Evolutionary conservation across 2,888 invertebrate genomes (phyloP).

Genomic region (Seira ritae): DNA sequence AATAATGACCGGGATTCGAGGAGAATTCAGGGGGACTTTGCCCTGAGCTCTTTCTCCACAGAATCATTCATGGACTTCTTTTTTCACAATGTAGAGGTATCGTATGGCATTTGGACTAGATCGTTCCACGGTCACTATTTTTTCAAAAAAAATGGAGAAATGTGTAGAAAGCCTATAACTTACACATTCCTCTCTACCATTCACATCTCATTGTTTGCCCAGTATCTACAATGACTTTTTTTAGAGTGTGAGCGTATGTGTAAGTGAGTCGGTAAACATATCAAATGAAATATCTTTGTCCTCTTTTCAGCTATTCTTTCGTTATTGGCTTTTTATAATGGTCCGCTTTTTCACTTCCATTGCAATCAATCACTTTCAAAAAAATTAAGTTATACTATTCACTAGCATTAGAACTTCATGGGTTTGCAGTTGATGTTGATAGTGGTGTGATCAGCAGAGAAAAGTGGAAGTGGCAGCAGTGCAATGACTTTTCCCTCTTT

Average conservation of each 20-base stretch:
- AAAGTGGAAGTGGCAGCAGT: too few relatives aligned
- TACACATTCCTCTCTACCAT: too few relatives aligned
- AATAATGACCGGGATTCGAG: conserved; percentile 55
- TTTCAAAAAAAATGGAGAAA: too few relatives aligned
- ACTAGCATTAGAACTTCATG: conserved; percentile 63
- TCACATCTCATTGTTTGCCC: too few relatives aligned
- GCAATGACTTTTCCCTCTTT: conserved; percentile 33
- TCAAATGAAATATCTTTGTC: background rate
- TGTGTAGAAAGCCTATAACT: too few relatives aligned
- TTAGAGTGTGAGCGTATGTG: background rate
- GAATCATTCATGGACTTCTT: conserved; percentile 47
- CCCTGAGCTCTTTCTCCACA: conserved; percentile 27
- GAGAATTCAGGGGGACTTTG: conserved; percentile 58
- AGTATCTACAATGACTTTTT: too few relatives aligned
- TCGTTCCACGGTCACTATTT: too few relatives aligned
- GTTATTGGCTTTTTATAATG: too few relatives aligned
- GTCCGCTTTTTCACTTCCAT: conserved; percentile 64
- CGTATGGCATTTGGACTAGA: too few relatives aligned
- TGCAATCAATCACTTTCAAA: conserved; percentile 68
- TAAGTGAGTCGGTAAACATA: background rate
- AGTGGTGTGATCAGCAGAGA: too few relatives aligned
- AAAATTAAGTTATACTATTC: conserved; percentile 70
- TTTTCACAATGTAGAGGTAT: background rate
- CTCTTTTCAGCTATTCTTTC: background rate
- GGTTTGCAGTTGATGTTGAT: conserved; percentile 69